Base-by-base conservation (phyloP, 2,888 invertebrate species). In the Selenia dentaria region DNA sequence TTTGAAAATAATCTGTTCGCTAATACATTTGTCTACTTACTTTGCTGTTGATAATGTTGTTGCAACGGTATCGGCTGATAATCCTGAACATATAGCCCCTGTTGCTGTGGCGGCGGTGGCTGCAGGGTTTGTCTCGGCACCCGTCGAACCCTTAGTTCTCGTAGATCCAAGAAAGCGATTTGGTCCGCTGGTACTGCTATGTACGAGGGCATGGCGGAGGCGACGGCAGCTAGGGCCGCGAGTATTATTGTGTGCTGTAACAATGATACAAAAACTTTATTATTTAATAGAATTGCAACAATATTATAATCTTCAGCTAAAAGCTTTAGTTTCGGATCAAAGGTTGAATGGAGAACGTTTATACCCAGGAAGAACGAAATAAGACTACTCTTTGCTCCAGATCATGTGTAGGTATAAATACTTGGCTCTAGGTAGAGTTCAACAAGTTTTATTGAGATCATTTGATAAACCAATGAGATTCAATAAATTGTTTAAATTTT, bases 141-240 rank as follows among this genome's bases (percentile, higher is more conserved):
- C 4, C 86, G 57, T 1, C 82, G 64, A 49, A 83, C 62, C 56
- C 72, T 70, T 43, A 87, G 32, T 1, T 85, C 83, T 11, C 83
- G 82, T 27, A 93, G 76, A 63, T 93, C 92, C 55, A 93, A 78
- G 66, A 93, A 89, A 36, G 93, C 92, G 50, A 93, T 86, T 66
- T 92, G 92, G 59, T 93, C 93, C 1, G 93, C 89, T 0, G 93
- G 93, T 11, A 93, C 92, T 10, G 93, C 93, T 52, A 93, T 92
- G 82, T 91, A 93, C 8, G 92, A 91, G 0, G 92, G 92, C 64
- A 90, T 88, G 10, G 91, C 92, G 31, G 74, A 48, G 1, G 76
- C 74, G 10, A 74, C 64, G 29, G 79, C 78, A 3, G 71, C 67
- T 13, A 81, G 28, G 24, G 80, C 61, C 14, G 76, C 63, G 39